Conservation (phyloP, 2,888 invertebrate genomes). For the Iselma pallidipennis region DNA sequence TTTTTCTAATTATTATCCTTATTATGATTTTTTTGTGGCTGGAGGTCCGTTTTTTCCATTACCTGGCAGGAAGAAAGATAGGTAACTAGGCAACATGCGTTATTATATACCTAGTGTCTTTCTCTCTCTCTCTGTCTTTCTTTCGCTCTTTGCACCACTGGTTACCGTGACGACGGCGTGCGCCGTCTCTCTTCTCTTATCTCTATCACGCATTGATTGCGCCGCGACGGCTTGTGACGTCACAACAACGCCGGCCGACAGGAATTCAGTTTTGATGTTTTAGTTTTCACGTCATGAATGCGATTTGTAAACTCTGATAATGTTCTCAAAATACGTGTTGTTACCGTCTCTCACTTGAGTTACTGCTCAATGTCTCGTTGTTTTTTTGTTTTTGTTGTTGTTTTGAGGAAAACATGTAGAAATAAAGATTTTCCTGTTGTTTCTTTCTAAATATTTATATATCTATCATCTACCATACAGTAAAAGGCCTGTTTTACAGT, state of each 20-base stretch:
- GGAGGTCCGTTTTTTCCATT: background rate
- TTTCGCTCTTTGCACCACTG: conserved; percentile 11
- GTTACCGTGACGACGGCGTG: conserved; percentile 28
- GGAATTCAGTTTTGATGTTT: conserved; percentile 30
- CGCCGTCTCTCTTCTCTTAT: conserved; percentile 24
- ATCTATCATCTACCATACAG: too few species aligned
- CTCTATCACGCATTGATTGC: conserved; percentile 34
- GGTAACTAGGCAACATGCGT: conserved; percentile 28
- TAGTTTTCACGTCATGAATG: conserved; percentile 33
- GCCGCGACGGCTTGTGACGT: conserved; percentile 20
- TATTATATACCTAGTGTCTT: background rate
- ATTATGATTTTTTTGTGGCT: too few species aligned
- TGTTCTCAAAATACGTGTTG: conserved; percentile 30
- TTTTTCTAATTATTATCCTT: too few species aligned
- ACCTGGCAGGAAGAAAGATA: background rate
- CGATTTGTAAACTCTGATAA: conserved; percentile 31
- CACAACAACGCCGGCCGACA: conserved; percentile 19
- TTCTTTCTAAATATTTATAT: too few species aligned
- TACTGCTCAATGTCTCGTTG: conserved; percentile 4
- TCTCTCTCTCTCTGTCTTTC: background rate
- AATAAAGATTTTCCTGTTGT: too few species aligned
- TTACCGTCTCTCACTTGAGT: conserved; percentile 17
- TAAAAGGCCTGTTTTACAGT: too few species aligned
- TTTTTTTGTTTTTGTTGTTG: too few species aligned
- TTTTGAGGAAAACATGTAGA: too few species aligned